Base-by-base conservation (phyloP, 2,888 invertebrate genomes). In the Punctoribates punctum region DNA sequence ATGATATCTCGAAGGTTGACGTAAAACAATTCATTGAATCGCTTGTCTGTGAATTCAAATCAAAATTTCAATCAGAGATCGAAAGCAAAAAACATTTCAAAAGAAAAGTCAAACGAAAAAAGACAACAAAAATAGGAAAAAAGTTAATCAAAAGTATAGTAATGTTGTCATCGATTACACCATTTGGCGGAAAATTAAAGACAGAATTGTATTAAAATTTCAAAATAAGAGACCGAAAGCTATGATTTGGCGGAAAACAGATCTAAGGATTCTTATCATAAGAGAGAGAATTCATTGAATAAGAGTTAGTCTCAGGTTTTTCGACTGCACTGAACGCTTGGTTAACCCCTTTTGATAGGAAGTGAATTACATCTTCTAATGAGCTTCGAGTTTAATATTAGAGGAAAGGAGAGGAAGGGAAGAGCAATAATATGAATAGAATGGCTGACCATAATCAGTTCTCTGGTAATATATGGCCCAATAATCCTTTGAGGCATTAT, bases 1-100 rank as follows among this genome's bases (percentile, higher is more conserved):
- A 85, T 72, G 86, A 85, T 80, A 89, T 86, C 79, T 77, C 87
- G 86, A 77, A 88, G 87, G 82, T 87, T 3, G 79, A 77, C 72
- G 77, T 76, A 73, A 79, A 81, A 77, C 81, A 81, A 76, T 81
- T 78, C 13, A 79, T 77, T 86, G 83, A 88, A 86, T 83, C 89
- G 88, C 81, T 87, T 85, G 73, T 86, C 85, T 78, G 86, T 86
- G 79, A 38, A 72, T 34, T 15, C 20, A 62, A n/a, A 23, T 34
- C 9, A 62, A 34, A 62, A 17, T 15, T 62, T 11, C 34, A 62
- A 27, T n/a, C 42, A 42, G 13, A 62, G 48, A 17, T 48, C 15
- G 15, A 29, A 62, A 11, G 8, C 5, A 62, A 62, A 62, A 25
- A 62, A 29, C 29, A 57, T 13, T 25, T 27, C 27, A 60, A 27